A percentile compares a stretch with the other conserved stretches of the same genome.
These are phyloP conservation scores for Oscheius onirici DNA, from an alignment of 2,888 invertebrate genomes.

Conservation along the genomic window DNA sequence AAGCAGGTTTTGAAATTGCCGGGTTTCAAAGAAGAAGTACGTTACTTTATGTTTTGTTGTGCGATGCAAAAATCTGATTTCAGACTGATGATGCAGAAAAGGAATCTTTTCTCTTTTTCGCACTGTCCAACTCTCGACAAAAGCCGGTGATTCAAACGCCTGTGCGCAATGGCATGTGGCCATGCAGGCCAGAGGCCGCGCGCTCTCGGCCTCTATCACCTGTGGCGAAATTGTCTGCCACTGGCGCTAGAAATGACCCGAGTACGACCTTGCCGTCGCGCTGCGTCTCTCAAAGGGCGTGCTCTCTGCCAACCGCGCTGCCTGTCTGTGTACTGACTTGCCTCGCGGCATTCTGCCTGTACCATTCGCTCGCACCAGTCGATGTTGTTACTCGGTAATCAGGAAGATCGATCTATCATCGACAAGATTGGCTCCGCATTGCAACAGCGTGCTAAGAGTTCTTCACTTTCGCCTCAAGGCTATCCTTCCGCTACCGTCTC, in stretches of 20 bases:
- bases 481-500: conserved; percentile 22
- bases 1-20: no score
- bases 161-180: conserved; percentile 26
- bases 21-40: no score
- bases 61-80: no score
- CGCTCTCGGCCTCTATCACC: conserved; percentile 26
- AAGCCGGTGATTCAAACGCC: conserved; percentile 10
- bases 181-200: conserved; percentile 24
- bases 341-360: conserved; percentile 34
- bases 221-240: conserved; percentile 31
- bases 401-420: conserved; percentile 34
- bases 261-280: conserved; percentile 27
- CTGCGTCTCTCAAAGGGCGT: conserved; percentile 25
- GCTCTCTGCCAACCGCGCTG: conserved; percentile 19
- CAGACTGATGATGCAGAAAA: neutral
- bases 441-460: conserved; percentile 27
- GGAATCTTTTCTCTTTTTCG: neutral
- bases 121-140: neutral
- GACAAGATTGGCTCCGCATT: conserved; percentile 33
- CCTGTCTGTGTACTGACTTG: conserved; percentile 28
- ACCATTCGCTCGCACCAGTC: conserved; percentile 27
- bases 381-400: conserved; percentile 35
- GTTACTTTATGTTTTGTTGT: no score
- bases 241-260: conserved; percentile 28
- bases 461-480: conserved; percentile 22